Evolutionary conservation across 2,888 invertebrate species (phyloP).

Genomic region (Cephus sareptanus): DNA sequence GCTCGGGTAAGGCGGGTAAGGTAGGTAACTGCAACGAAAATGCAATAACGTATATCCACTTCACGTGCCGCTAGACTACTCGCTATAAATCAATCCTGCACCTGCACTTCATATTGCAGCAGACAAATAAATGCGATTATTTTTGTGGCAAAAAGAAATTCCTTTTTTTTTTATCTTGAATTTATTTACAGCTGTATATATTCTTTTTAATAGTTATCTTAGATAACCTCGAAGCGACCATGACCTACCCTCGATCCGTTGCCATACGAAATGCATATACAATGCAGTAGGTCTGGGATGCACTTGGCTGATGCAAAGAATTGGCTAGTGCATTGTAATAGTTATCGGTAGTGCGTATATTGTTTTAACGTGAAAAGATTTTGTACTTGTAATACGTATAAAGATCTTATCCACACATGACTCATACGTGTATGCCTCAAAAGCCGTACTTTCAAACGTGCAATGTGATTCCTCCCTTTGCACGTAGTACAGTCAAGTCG

Average conservation of each 20-base stretch:
- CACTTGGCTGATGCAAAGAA: neutral
- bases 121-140: neutral
- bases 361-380: neutral
- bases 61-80: constrained; percentile 27
- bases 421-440: neutral
- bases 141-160: neutral
- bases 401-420: neutral
- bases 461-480: neutral
- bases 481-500: neutral
- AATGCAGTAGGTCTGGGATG: neutral
- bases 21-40: neutral
- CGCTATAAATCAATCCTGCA: constrained; percentile 40
- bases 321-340: neutral
- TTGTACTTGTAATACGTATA: neutral
- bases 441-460: neutral
- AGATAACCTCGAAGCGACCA: neutral
- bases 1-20: neutral
- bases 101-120: constrained; percentile 31
- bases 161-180: neutral
- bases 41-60: constrained; percentile 10
- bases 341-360: neutral
- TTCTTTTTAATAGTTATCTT: too few relatives aligned
- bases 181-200: neutral
- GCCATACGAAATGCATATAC: neutral
- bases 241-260: neutral